Evolutionary conservation across 2,113 vertebrate genomes (phyloP), one percentile per base, ranked within the genome.

Genomic region (Oreochromis spilurus): DNA sequence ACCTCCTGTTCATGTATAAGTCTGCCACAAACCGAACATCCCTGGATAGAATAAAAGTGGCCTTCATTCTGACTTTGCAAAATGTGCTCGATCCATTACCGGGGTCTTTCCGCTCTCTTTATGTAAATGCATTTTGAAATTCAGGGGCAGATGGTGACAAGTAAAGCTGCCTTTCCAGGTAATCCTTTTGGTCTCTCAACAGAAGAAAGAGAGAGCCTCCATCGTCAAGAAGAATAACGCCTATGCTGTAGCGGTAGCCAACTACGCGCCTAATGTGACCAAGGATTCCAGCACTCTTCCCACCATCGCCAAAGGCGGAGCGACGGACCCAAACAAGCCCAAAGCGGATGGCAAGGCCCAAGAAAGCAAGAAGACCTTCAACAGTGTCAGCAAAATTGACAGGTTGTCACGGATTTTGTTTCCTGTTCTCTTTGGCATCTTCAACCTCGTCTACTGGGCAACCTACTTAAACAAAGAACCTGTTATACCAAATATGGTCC

Each of bases 321-420:
- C 96, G 4, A 86, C 93, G 9, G 98, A 99, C 62, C 95, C 97
- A 43, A 97, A 96, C 96, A 98, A 98, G 92, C 94, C 97, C 94
- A 98, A 97, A 93, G 96, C 94, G 0, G 97, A 98, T 24, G 96
- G 97, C 5, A 99, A 99, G 92, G 97, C 96, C 24, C 96, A 96
- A 0, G 99, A 99, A 79, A 97, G 96, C 91, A 99, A 99, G 97
- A 99, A 99, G 96, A 98, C 98, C 11, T 99, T 99, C 96, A 99
- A 99, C 96, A 99, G 98, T 11, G 99, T 99, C 78, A 99, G 99
- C 97, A 99, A 98, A 97, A 99, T 99, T 86, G 99, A 99, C 96
- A 97, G 99, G 96, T 98, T 99, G 97, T 99, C 99, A 90, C 97
- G 99, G 95, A 97, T 99, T 97, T 97, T 99, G 92, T 99, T 99